Evolutionary conservation across 2,888 invertebrate species (phyloP).

Genomic region (Parnassius mnemosyne): DNA sequence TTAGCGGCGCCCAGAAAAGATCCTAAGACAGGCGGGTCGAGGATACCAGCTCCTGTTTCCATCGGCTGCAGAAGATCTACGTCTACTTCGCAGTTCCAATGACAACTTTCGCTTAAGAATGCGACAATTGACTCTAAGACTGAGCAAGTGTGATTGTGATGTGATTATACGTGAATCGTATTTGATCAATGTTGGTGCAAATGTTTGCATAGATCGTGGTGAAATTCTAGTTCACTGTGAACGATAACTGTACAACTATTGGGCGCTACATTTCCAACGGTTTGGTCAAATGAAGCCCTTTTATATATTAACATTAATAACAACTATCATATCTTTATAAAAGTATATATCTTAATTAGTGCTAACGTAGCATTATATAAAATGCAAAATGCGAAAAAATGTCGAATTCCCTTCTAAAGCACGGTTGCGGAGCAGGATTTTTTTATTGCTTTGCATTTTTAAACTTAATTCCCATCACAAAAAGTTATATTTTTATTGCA

Average conservation of each 20-base stretch:
- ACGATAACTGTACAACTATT: not conserved
- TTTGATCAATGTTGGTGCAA: conserved; percentile 18
- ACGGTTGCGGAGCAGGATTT: no score
- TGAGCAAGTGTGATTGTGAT: conserved; percentile 34
- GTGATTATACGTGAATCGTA: conserved; percentile 9
- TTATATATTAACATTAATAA: conserved; percentile 29
- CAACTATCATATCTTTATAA: conserved; percentile 35
- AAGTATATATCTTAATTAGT: conserved; percentile 26
- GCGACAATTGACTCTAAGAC: conserved; percentile 37
- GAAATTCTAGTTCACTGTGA: not conserved
- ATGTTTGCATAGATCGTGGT: not conserved
- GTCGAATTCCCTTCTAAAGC: conserved; percentile 27
- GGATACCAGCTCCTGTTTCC: conserved; percentile 72
- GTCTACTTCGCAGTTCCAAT: conserved; percentile 72
- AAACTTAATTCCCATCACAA: no score
- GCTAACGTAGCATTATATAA: conserved; percentile 25
- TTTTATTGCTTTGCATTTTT: no score
- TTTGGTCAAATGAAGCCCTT: not conserved
- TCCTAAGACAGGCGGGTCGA: conserved; percentile 62
- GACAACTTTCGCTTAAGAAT: conserved; percentile 43
- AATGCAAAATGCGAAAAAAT: conserved; percentile 20
- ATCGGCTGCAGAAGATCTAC: conserved; percentile 70
- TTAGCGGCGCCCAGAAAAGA: conserved; percentile 72
- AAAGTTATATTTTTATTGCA: no score
- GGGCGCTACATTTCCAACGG: not conserved